phyloP scores from a whole-genome alignment of 2,888 invertebrate species.

The Phengaris alcon region DNA sequence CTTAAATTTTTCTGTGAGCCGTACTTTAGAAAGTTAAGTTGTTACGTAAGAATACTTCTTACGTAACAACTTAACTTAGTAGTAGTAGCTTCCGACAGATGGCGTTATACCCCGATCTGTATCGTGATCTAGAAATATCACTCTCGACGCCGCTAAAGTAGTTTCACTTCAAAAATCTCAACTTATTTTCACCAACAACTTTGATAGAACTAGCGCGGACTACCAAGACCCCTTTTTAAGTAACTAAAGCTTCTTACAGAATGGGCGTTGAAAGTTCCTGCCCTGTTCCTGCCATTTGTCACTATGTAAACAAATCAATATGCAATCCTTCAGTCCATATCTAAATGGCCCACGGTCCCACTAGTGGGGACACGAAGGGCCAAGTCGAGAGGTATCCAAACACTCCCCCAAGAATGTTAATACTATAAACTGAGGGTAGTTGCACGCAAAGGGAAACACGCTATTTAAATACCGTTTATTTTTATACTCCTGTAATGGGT shows the following conservation, averaged over 20 bases:
- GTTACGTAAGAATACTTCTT: too few relatives aligned
- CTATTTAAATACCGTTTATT: slow-evolving; percentile 34
- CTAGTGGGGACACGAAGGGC: slow-evolving; percentile 40
- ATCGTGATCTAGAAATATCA: too few relatives aligned
- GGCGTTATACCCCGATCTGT: too few relatives aligned
- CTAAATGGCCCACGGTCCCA: slow-evolving; percentile 16
- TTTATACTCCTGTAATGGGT: slow-evolving; percentile 27
- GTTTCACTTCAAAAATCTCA: too few relatives aligned
- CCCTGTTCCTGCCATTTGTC: not conserved
- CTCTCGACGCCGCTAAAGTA: too few relatives aligned
- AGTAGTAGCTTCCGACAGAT: too few relatives aligned
- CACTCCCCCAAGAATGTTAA: slow-evolving; percentile 76
- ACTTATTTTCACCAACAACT: too few relatives aligned
- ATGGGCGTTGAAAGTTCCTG: not conserved
- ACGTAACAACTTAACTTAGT: too few relatives aligned
- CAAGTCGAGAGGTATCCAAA: slow-evolving; percentile 63
- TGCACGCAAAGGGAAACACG: slow-evolving; percentile 51
- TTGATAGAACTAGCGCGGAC: not conserved
- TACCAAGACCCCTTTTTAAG: not conserved
- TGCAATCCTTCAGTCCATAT: slow-evolving; percentile 12
- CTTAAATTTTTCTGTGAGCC: too few relatives aligned
- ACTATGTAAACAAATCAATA: slow-evolving; percentile 21
- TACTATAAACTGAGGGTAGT: slow-evolving; percentile 62
- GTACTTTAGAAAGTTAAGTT: too few relatives aligned
- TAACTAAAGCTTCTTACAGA: not conserved